These are phyloP conservation scores for Caerostris darwini DNA, from an alignment of 1,140 invertebrate genomes.

Conservation along the genomic window DNA sequence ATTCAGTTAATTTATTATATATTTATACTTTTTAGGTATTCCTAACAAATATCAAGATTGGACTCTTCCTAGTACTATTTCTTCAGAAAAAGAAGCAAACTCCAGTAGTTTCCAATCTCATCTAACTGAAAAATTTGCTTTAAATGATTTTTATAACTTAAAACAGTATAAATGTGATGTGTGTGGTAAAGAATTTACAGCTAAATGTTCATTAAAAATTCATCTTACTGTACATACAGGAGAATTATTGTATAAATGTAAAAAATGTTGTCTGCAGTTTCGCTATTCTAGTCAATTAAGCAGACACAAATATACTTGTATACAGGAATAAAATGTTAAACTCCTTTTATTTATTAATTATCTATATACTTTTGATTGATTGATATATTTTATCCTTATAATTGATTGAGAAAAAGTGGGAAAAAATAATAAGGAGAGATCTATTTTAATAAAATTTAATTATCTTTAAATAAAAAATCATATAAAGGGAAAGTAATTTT, in stretches of 20 bases:
- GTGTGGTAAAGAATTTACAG: conserved; percentile 28
- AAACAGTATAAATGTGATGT: background rate
- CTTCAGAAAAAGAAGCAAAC: background rate
- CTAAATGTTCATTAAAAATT: background rate
- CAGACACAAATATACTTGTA: background rate
- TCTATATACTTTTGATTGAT: background rate
- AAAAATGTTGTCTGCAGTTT: background rate
- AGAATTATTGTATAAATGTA: background rate
- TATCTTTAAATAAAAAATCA: background rate
- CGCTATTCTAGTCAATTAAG: background rate
- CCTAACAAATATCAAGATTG: background rate
- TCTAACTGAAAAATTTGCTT: background rate
- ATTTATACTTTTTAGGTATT: background rate
- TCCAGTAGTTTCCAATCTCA: background rate
- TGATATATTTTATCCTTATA: background rate
- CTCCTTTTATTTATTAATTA: too few species aligned
- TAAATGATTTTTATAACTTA: background rate
- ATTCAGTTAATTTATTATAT: background rate
- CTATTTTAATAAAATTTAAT: background rate
- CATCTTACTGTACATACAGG: conserved; percentile 20
- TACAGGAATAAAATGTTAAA: background rate
- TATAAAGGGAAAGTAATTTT: background rate
- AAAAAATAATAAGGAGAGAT: background rate
- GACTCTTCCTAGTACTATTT: background rate
- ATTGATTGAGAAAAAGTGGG: background rate